Evolutionary conservation across 2,888 invertebrate genomes (phyloP), one percentile per base, ranked within the genome.

Genomic region (Drosophila monieri): DNA sequence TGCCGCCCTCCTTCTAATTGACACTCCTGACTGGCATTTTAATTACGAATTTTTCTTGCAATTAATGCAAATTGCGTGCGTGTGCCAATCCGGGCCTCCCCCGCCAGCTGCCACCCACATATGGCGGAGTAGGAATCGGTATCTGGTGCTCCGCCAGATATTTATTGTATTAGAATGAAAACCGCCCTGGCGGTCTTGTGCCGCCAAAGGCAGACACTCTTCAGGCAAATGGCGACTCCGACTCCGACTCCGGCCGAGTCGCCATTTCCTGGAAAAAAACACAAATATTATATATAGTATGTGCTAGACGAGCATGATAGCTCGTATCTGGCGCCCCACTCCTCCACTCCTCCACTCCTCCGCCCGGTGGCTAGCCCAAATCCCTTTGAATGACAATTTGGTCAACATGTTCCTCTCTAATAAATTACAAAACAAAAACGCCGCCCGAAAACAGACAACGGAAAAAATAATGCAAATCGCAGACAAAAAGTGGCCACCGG

Each of bases 1-100:
- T 21, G 37, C 27, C 27, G 27, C 27, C 27, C 25, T n/a, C 32
- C 41, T 81, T 81, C 78, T 86, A 90, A 89, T 89, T 90, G 89
- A 89, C 89, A 89, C 89, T 89, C 89, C 77, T 88, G 78, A 86
- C 85, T 78, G 86, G 85, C 86, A 88, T 89, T 88, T 88, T 88
- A 88, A 88, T 88, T 88, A 84, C 86, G 88, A 89, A 84, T 84
- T 81, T 43, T 87, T 80, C 83, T 83, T 80, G 81, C 84, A 84
- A 86, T 89, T 86, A 86, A 88, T 85, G 84, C 73, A 81, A 84
- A 84, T 88, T 84, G 88, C 88, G 88, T 83, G 81, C 81, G 86
- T 87, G 88, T 78, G 80, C 88, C 84, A 88, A 85, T 86, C 18
- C 18, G 18, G 18, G 18, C 18, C 18, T 18, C 18, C 18, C 18